These are phyloP conservation scores for Epizoanthus rinbou DNA, from an alignment of 92 coral and sea anemone genomes.

Conservation along the genomic window DNA sequence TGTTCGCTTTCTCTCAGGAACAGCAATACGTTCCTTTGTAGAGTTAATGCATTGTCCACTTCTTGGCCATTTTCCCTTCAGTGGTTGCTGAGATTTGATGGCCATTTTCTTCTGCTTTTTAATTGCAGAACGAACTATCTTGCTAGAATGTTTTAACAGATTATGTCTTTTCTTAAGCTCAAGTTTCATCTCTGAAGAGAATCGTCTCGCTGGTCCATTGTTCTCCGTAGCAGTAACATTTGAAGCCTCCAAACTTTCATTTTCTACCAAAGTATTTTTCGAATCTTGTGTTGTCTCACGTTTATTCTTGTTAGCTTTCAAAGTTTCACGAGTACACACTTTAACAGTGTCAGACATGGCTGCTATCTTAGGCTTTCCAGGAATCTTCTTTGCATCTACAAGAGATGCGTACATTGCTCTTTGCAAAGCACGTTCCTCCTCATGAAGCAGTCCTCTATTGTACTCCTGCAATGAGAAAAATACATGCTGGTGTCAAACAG, in stretches of 20 bases:
- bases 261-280: neutral
- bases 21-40: neutral
- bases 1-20: neutral
- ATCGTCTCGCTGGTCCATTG: slow-evolving; percentile 17
- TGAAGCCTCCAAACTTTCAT: neutral
- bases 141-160: slow-evolving; percentile 38
- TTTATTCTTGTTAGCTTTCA: neutral
- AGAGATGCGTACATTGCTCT: slow-evolving; percentile 95
- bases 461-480: slow-evolving; percentile 69
- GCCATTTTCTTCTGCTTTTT: slow-evolving; percentile 16
- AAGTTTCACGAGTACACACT: neutral
- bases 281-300: neutral
- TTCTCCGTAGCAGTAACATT: neutral
- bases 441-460: slow-evolving; percentile 89
- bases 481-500: too few species aligned
- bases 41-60: neutral
- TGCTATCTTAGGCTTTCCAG: slow-evolving; percentile 25
- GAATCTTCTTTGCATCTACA: slow-evolving; percentile 62
- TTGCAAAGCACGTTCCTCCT: slow-evolving; percentile 91
- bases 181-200: slow-evolving; percentile 40
- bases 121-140: slow-evolving; percentile 27
- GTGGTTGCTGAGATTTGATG: slow-evolving; percentile 20
- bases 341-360: neutral
- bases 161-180: slow-evolving; percentile 38
- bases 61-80: slow-evolving; percentile 9